These are phyloP conservation scores for Atta texana DNA, from an alignment of 1,140 invertebrate genomes.

Conservation along the genomic window DNA sequence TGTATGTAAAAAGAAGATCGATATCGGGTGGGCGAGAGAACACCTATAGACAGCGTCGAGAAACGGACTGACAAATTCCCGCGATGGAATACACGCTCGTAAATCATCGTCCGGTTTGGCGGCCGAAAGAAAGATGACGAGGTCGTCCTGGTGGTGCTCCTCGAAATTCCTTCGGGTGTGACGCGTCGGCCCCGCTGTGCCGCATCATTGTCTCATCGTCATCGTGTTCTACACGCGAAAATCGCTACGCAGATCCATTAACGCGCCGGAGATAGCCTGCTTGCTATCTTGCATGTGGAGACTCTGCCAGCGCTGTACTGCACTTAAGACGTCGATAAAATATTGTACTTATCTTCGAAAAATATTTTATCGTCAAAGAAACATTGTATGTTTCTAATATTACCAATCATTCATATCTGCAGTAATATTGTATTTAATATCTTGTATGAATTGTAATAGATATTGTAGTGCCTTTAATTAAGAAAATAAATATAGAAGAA, in stretches of 20 bases:
- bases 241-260: constrained; percentile 38
- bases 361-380: neutral
- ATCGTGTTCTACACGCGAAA: constrained; percentile 36
- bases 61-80: constrained; percentile 71
- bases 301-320: neutral
- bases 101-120: constrained; percentile 69
- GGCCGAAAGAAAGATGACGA: constrained; percentile 55
- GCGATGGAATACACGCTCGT: constrained; percentile 69
- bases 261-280: constrained; percentile 32
- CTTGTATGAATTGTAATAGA: neutral
- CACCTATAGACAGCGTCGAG: constrained; percentile 53
- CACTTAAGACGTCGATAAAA: constrained; percentile 6
- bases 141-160: constrained; percentile 68
- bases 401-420: neutral
- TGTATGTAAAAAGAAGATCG: constrained; percentile 70
- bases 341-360: neutral
- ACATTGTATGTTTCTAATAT: neutral
- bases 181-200: constrained; percentile 44
- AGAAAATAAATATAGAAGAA: neutral
- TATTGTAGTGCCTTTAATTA: neutral
- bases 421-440: neutral
- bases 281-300: constrained; percentile 29
- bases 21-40: constrained; percentile 68
- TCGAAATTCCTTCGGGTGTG: constrained; percentile 49
- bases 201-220: constrained; percentile 62